These are phyloP conservation scores for Papilio polytes DNA, from an alignment of 1,140 invertebrate genomes.

Conservation along the genomic window DNA sequence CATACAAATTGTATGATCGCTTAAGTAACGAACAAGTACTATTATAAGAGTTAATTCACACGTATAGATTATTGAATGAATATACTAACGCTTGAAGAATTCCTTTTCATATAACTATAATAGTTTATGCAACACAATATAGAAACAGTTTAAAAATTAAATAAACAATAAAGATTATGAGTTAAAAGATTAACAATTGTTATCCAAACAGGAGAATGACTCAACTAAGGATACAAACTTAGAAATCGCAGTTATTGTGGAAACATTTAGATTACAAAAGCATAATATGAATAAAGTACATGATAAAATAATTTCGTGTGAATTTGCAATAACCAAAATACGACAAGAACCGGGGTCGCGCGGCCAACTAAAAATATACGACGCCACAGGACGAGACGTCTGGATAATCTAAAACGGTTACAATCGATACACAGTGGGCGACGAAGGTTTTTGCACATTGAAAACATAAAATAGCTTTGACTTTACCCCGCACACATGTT, in stretches of 20 bases:
- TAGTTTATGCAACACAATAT: not conserved
- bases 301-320: too few species aligned
- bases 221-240: not conserved
- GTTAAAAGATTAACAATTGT: not conserved
- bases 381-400: conserved; percentile 23
- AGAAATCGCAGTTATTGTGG: not conserved
- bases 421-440: conserved; percentile 27
- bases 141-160: conserved; percentile 1
- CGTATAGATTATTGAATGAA: not conserved
- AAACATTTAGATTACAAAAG: too few species aligned
- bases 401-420: conserved; percentile 30
- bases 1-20: conserved; percentile 3
- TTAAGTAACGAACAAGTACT: not conserved
- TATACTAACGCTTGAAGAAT: not conserved
- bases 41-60: not conserved
- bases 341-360: too few species aligned
- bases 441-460: conserved; percentile 9
- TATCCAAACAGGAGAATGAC: not conserved
- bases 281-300: too few species aligned
- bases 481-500: not conserved
- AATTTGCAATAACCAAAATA: too few species aligned
- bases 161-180: not conserved
- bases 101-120: conserved; percentile 1
- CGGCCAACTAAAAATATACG: too few species aligned
- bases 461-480: not conserved